Evolutionary conservation across 2,797 vertebrate genomes (phyloP).

Genomic region (Anguilla megastoma): DNA sequence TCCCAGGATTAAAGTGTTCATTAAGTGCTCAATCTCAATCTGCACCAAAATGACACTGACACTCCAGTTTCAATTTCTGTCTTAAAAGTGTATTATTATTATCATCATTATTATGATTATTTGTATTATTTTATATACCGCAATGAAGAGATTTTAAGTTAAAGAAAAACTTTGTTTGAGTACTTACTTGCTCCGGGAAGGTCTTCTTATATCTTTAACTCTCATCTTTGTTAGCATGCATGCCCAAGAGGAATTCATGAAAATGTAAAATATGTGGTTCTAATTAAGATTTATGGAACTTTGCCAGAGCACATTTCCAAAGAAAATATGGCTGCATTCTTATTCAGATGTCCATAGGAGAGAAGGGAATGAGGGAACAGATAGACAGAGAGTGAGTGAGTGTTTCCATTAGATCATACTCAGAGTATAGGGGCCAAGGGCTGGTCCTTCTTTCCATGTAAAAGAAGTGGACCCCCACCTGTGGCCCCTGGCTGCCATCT

Average conservation of each 20-base stretch:
- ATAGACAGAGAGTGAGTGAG: neutral
- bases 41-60: neutral
- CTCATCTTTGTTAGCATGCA: neutral
- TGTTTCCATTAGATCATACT: slow-evolving; percentile 9
- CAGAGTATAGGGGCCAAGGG: neutral
- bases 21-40: neutral
- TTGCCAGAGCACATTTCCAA: slow-evolving; percentile 8
- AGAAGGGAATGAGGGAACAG: neutral
- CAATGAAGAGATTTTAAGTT: too few species aligned
- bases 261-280: slow-evolving; percentile 16
- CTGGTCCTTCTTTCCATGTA: neutral
- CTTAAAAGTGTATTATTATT: too few species aligned
- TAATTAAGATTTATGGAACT: slow-evolving; percentile 25
- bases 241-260: neutral
- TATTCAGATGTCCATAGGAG: neutral
- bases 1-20: neutral
- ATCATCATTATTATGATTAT: neutral
- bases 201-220: neutral
- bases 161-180: neutral
- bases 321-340: slow-evolving; percentile 21
- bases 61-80: neutral
- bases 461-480: neutral
- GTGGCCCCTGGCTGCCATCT: neutral
- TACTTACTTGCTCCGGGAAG: neutral
- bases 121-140: neutral